Conservation (phyloP, 2,113 vertebrate genomes). For the Fulica atra region DNA sequence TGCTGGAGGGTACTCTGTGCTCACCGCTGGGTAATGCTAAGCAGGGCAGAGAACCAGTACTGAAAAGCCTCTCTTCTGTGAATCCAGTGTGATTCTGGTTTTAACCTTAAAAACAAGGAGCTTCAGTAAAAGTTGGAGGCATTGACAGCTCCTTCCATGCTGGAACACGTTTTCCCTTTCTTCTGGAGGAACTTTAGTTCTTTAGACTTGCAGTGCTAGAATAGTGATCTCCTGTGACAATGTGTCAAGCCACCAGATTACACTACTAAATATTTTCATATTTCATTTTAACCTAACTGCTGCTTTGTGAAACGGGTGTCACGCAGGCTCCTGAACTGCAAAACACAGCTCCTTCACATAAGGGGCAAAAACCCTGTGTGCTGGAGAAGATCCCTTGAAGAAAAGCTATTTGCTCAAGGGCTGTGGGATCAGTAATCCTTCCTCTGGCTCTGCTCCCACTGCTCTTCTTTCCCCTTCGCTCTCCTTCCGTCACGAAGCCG, state of each 20-base stretch:
- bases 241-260: not conserved
- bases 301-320: not conserved
- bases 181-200: too few relatives aligned
- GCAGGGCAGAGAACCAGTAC: not conserved
- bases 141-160: not conserved
- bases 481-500: not conserved
- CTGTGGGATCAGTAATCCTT: not conserved
- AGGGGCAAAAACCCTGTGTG: not conserved
- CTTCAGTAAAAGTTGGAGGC: not conserved
- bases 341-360: not conserved
- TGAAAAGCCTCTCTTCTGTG: not conserved
- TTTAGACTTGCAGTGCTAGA: not conserved
- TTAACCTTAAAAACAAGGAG: not conserved
- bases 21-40: fast-evolving
- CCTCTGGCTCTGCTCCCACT: not conserved
- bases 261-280: not conserved
- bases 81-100: not conserved
- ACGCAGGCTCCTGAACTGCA: not conserved
- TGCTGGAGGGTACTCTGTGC: not conserved
- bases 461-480: not conserved
- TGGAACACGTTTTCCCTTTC: not conserved
- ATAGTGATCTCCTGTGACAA: not conserved
- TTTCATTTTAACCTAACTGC: not conserved
- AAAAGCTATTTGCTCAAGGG: not conserved
- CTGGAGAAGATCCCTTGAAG: not conserved